Percentiles rank a stretch among this genome's conserved stretches.
These are phyloP conservation scores for Teleiodes luculella DNA, from an alignment of 2,888 invertebrate genomes.

Conservation along the genomic window DNA sequence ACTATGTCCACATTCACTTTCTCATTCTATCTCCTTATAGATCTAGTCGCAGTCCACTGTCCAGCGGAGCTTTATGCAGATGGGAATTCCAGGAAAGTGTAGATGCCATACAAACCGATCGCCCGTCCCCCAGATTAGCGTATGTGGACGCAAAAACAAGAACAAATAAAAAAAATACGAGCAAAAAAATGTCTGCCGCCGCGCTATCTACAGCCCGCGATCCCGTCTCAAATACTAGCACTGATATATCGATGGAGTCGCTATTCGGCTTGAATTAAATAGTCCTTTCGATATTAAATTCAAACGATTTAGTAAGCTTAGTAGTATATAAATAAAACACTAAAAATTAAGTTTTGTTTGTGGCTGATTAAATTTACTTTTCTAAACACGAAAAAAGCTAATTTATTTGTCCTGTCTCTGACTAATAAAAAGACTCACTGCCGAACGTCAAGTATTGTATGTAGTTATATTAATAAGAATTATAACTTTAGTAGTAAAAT, in stretches of 20 bases:
- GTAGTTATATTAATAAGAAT: too few relatives aligned
- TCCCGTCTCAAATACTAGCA: conserved; percentile 65
- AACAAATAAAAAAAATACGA: conserved; percentile 50
- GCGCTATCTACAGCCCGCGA: conserved; percentile 69
- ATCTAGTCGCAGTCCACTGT: background rate
- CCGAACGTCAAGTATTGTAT: too few relatives aligned
- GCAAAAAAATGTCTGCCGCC: conserved; percentile 67
- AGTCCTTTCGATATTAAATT: too few relatives aligned
- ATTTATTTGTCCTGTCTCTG: too few relatives aligned
- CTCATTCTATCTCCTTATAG: background rate
- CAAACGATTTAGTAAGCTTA: too few relatives aligned
- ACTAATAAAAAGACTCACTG: too few relatives aligned
- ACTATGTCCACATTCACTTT: background rate
- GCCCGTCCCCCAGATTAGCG: conserved; percentile 53
- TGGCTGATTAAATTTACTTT: too few relatives aligned
- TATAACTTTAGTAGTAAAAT: too few relatives aligned
- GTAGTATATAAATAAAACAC: too few relatives aligned
- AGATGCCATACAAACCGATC: conserved; percentile 29
- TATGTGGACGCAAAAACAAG: conserved; percentile 51
- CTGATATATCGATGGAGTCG: conserved; percentile 37
- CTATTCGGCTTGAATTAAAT: too few relatives aligned
- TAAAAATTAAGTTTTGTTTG: too few relatives aligned
- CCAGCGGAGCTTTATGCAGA: conserved; percentile 7
- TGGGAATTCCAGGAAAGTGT: conserved; percentile 15
- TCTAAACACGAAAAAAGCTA: too few relatives aligned